phyloP scores from a whole-genome alignment of 2,113 vertebrate species.

The Chamaea fasciata region DNA sequence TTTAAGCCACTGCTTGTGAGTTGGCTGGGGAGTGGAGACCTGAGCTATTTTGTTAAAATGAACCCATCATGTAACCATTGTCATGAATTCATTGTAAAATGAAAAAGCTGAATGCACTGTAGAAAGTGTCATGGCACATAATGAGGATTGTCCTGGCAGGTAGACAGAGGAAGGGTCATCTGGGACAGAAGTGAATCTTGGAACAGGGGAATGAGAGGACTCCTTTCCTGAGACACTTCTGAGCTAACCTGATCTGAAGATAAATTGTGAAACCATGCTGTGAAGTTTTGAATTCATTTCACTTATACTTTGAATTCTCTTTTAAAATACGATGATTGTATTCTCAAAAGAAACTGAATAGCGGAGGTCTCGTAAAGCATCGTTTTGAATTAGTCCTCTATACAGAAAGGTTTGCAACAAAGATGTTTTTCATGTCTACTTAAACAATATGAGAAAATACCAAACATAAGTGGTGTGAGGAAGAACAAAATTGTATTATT shows the following conservation, averaged over 20 bases:
- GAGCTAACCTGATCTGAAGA: background rate
- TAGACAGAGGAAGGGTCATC: background rate
- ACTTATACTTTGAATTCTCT: background rate
- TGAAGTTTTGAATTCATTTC: background rate
- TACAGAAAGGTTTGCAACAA: background rate
- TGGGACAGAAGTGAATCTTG: background rate
- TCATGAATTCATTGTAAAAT: background rate
- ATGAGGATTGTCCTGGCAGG: background rate
- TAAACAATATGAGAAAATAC: background rate
- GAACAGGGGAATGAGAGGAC: background rate
- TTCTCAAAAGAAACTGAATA: background rate
- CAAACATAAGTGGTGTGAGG: background rate
- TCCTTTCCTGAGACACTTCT: background rate
- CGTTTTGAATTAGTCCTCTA: background rate
- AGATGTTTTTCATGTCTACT: background rate
- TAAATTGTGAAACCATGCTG: background rate
- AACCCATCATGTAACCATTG: background rate
- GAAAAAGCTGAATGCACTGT: background rate
- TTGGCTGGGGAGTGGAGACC: background rate
- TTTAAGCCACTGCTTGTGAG: background rate
- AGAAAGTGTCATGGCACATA: accelerated
- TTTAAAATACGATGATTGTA: background rate
- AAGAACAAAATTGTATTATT: background rate
- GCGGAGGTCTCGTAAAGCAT: background rate
- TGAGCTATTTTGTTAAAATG: background rate